Percentiles rank a stretch among this genome's conserved stretches.
Conservation (phyloP, 1,140 invertebrate species). For the Coenobita brevimanus region DNA sequence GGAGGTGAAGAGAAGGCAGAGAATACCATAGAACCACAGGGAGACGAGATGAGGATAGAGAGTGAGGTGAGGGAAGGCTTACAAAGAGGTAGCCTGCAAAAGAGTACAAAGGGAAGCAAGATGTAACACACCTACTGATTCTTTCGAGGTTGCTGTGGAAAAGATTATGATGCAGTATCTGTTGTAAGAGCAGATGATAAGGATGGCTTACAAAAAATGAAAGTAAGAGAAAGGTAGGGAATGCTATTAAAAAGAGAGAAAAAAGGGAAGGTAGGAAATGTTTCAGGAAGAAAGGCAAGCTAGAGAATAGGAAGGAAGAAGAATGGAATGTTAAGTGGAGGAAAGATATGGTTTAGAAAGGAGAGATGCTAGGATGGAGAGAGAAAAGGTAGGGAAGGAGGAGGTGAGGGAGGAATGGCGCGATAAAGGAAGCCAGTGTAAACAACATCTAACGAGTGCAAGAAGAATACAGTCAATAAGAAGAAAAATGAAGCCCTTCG, state of each 20-base stretch:
- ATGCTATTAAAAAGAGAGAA: too few relatives aligned
- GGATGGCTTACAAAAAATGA: too few relatives aligned
- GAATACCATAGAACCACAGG: too few relatives aligned
- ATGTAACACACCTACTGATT: too few relatives aligned
- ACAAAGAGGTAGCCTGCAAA: neutral
- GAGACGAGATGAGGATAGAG: neutral
- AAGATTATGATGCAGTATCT: too few relatives aligned
- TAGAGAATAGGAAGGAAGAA: neutral
- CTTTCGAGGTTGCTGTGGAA: too few relatives aligned
- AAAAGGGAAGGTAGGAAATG: neutral
- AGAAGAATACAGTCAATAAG: neutral
- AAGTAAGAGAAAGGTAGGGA: too few relatives aligned
- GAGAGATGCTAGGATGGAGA: neutral
- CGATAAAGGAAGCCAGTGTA: constrained; percentile 20
- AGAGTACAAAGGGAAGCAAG: neutral
- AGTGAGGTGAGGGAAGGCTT: neutral
- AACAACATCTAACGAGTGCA: too few relatives aligned
- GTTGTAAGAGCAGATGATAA: too few relatives aligned
- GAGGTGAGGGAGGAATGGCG: constrained; percentile 13
- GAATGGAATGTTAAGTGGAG: neutral
- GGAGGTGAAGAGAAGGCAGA: too few relatives aligned
- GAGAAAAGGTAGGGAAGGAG: neutral
- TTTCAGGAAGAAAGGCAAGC: neutral
- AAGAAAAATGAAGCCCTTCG: neutral
- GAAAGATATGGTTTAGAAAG: neutral